Evolutionary conservation across 2,888 invertebrate genomes (phyloP), one percentile per base, ranked within the genome.

Genomic region (Chalcis sispes): DNA sequence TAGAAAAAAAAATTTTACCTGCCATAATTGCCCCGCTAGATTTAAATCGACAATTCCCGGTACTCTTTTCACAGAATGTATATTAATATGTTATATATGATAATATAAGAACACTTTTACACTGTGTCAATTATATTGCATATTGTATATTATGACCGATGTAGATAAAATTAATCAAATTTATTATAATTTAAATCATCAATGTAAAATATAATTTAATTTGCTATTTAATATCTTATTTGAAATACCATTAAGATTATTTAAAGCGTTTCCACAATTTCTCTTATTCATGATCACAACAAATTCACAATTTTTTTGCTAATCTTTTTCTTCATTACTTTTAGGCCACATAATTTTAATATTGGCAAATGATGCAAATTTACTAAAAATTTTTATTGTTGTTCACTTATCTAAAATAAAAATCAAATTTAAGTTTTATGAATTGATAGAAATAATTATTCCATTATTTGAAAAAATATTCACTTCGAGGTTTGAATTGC

Each of bases 331-430:
- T 89, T 99, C 99, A 82, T 99, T 98, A 0, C 97, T 97, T 25
- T 99, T 92, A 15, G 99, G 99, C 98, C 99, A 99, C 98, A 99
- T 98, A 80, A 99, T 98, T 92, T 99, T 99, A 79, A 99, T 98
- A 87, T 98, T 98, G 3, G 99, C 99, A 77, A 99, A 90, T 0
- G 99, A 99, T 0, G 99, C 99, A 90, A 95, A 98, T 72, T 96
- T 94, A 0, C 99, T 99, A 90, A 99, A 99, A 77, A 98, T 93
- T 90, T 99, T 98, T 95, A 89, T 86, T 99, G 97, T 86, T 96
- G 96, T 87, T 99, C 98, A 25, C 97, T 96, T 89, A 97, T 96
- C 96, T 97, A 72, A 58, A 58, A 29, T n/a, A 50, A 67, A 40
- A 25, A 32, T 42, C 40, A 42, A 5, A 15, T 36, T 56, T 32